These are phyloP conservation scores for Dicyrtomina minuta DNA, from an alignment of 2,888 invertebrate genomes.

Conservation along the genomic window DNA sequence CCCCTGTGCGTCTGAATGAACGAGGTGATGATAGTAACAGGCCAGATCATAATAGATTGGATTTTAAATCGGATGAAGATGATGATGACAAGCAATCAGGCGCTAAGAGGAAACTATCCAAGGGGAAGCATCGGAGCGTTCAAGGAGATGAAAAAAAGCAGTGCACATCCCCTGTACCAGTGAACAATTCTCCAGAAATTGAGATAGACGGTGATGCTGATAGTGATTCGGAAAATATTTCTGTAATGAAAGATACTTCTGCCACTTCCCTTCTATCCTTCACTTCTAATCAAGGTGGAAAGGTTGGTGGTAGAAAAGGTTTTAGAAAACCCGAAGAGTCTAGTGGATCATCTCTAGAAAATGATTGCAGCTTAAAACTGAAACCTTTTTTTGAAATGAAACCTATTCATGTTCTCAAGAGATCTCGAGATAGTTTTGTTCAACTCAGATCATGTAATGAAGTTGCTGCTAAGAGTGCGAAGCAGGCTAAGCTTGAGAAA, in stretches of 20 bases:
- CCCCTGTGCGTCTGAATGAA: slow-evolving; percentile 54
- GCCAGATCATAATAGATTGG: slow-evolving; percentile 48
- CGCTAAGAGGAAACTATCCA: slow-evolving; percentile 9
- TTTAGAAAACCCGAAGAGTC: slow-evolving; percentile 60
- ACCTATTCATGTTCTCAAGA: slow-evolving; percentile 67
- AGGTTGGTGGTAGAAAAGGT: slow-evolving; percentile 20
- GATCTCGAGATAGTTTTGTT: slow-evolving; percentile 78
- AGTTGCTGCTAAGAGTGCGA: slow-evolving; percentile 79
- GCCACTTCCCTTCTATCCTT: slow-evolving; percentile 27
- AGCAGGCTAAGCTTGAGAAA: slow-evolving; percentile 83
- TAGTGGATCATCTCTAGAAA: slow-evolving; percentile 49
- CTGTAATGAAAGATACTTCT: slow-evolving; percentile 12
- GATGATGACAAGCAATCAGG: neutral
- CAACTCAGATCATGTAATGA: slow-evolving; percentile 86
- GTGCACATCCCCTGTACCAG: neutral
- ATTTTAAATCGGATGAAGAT: slow-evolving; percentile 32
- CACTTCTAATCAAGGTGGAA: slow-evolving; percentile 11
- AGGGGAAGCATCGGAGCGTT: slow-evolving; percentile 24
- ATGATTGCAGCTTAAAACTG: neutral
- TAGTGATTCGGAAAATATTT: slow-evolving; percentile 58
- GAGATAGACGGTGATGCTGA: no score
- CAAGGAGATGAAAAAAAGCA: slow-evolving; percentile 44
- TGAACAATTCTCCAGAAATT: slow-evolving; percentile 67
- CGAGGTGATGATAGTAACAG: slow-evolving; percentile 58
- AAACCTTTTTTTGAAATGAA: slow-evolving; percentile 53